Percentiles rank a stretch among this genome's conserved stretches.
phyloP scores from a whole-genome alignment of 2,888 invertebrate genomes.

The Hyposoter dolosus region DNA sequence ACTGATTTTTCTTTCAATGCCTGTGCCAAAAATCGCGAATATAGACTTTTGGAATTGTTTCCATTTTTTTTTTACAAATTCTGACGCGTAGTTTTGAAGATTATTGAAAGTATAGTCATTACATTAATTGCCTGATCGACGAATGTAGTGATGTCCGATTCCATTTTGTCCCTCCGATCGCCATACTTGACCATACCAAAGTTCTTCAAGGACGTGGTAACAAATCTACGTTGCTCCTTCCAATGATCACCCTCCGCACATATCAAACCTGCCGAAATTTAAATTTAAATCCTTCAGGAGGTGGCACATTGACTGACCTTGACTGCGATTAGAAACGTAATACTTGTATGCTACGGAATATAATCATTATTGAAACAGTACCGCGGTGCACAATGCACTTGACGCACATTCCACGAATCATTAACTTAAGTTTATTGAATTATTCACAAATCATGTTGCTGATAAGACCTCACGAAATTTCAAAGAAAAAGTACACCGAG shows the following conservation, averaged over 20 bases:
- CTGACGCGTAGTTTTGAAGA: neutral
- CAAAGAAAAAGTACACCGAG: too few relatives aligned
- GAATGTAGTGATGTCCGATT: conserved; percentile 88
- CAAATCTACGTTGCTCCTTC: conserved; percentile 93
- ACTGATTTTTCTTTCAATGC: conserved; percentile 74
- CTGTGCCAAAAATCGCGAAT: conserved; percentile 66
- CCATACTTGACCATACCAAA: conserved; percentile 90
- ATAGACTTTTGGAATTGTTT: neutral
- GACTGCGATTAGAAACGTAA: too few relatives aligned
- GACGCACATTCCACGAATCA: too few relatives aligned
- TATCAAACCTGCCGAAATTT: conserved; percentile 89
- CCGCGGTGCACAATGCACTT: too few relatives aligned
- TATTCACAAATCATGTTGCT: too few relatives aligned
- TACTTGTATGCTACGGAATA: too few relatives aligned
- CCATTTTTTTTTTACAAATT: neutral
- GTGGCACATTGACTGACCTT: neutral
- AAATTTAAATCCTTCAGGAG: neutral
- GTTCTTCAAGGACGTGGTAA: conserved; percentile 90
- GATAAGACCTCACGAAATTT: too few relatives aligned
- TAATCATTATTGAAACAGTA: too few relatives aligned
- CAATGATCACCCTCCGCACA: conserved; percentile 93
- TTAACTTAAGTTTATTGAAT: too few relatives aligned
- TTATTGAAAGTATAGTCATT: conserved; percentile 34
- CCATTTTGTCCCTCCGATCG: conserved; percentile 87
- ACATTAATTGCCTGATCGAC: conserved; percentile 87